These are phyloP conservation scores for Crossaster papposus DNA, from an alignment of 53 echinoderm and acorn worm genomes.

Conservation along the genomic window DNA sequence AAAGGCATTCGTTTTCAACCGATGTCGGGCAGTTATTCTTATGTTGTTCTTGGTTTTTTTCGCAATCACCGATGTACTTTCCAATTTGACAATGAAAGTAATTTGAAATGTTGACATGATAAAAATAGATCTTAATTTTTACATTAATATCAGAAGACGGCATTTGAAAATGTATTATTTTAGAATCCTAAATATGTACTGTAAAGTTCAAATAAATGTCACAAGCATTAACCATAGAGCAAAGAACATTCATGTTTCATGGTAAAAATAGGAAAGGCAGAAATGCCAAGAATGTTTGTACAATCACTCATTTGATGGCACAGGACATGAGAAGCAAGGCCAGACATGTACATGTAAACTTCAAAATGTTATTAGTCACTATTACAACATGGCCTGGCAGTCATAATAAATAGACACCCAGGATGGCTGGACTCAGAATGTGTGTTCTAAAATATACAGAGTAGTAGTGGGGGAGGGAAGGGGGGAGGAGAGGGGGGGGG, in stretches of 20 bases:
- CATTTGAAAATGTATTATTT: background rate
- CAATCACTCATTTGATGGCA: background rate
- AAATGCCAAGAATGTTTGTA: background rate
- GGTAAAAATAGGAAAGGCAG: background rate
- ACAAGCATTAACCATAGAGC: background rate
- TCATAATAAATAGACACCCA: background rate
- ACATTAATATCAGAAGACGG: background rate
- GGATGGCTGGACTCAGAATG: background rate
- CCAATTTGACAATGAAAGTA: no score
- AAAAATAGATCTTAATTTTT: no score
- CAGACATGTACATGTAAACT: slow-evolving; percentile 24
- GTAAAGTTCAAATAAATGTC: background rate
- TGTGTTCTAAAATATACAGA: background rate
- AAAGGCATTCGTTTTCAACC: no score
- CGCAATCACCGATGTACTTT: no score
- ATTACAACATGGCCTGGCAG: background rate
- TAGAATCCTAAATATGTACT: background rate
- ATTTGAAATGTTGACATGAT: no score
- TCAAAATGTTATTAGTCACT: slow-evolving; percentile 3
- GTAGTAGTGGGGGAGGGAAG: background rate
- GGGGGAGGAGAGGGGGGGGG: background rate
- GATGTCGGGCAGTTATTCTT: no score
- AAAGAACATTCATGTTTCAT: background rate
- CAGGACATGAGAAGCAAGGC: background rate
- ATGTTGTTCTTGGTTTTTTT: no score